Percentiles rank a stretch among this genome's conserved stretches.
Evolutionary conservation across 1,140 invertebrate species (phyloP).

Genomic region (Hycleus phaleratus): DNA sequence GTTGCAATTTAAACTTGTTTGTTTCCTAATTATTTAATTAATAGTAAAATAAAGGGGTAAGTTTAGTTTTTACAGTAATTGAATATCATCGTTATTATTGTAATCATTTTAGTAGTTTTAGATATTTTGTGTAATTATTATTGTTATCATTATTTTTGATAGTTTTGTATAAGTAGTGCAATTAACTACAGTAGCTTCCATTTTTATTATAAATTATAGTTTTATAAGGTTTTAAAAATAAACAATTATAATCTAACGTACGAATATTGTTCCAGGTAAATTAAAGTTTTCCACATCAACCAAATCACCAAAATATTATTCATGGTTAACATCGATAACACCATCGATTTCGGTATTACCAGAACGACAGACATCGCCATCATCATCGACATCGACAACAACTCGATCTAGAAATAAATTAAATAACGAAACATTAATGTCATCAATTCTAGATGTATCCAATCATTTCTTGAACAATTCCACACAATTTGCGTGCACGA

Average conservation of each 20-base stretch:
- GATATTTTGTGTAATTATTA: neutral
- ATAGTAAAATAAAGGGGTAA: neutral
- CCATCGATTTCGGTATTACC: slow-evolving; percentile 3
- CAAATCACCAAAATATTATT: neutral
- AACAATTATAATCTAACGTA: neutral
- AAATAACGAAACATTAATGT: too few relatives aligned
- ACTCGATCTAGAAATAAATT: too few relatives aligned
- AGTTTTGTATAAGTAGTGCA: too few relatives aligned
- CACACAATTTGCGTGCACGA: too few relatives aligned
- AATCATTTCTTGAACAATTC: too few relatives aligned
- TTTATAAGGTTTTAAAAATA: neutral
- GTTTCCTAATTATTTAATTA: too few relatives aligned
- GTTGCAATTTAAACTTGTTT: neutral
- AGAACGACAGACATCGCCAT: neutral
- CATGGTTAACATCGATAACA: neutral
- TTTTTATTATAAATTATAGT: neutral
- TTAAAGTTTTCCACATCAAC: too few relatives aligned
- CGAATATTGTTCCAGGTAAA: slow-evolving; percentile 8
- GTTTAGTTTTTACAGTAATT: neutral
- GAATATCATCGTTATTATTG: too few relatives aligned
- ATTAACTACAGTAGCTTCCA: too few relatives aligned
- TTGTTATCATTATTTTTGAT: slow-evolving; percentile 1
- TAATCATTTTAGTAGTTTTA: too few relatives aligned
- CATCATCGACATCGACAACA: neutral
- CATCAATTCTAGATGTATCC: too few relatives aligned